Conservation (phyloP, 2,888 invertebrate species). For the Ectropis crepuscularia region DNA sequence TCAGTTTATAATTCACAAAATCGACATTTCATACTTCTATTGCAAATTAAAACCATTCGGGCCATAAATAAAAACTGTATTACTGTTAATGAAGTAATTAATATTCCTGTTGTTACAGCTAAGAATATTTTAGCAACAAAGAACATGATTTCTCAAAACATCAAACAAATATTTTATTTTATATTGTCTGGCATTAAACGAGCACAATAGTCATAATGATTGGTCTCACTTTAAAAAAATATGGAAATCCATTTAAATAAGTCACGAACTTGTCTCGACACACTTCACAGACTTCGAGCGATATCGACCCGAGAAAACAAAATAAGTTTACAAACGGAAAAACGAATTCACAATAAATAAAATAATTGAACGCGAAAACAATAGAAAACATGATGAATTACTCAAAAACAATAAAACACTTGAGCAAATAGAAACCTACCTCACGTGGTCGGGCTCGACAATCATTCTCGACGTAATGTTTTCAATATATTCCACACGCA, state of each 20-base stretch:
- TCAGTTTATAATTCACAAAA: conserved; percentile 15
- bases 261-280: conserved; percentile 26
- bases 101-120: conserved; percentile 24
- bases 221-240: conserved; percentile 25
- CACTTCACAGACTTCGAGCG: conserved; percentile 29
- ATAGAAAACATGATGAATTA: conserved; percentile 47
- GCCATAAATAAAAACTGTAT: conserved; percentile 20
- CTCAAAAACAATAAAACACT: conserved; percentile 63
- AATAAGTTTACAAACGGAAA: conserved; percentile 34
- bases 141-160: conserved; percentile 23
- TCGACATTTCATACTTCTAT: not conserved
- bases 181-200: conserved; percentile 14
- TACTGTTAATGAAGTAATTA: conserved; percentile 31
- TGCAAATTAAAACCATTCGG: conserved; percentile 14
- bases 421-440: conserved; percentile 75
- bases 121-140: conserved; percentile 17
- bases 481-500: conserved; percentile 71
- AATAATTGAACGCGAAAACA: conserved; percentile 41
- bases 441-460: conserved; percentile 83
- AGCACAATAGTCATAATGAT: conserved; percentile 25
- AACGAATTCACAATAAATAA: conserved; percentile 28
- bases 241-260: conserved; percentile 29
- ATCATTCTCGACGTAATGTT: conserved; percentile 81
- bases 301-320: conserved; percentile 21
- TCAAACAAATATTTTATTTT: conserved; percentile 9